These are phyloP conservation scores for Lates calcarifer DNA, from an alignment of 2,113 vertebrate species.

Conservation along the genomic window DNA sequence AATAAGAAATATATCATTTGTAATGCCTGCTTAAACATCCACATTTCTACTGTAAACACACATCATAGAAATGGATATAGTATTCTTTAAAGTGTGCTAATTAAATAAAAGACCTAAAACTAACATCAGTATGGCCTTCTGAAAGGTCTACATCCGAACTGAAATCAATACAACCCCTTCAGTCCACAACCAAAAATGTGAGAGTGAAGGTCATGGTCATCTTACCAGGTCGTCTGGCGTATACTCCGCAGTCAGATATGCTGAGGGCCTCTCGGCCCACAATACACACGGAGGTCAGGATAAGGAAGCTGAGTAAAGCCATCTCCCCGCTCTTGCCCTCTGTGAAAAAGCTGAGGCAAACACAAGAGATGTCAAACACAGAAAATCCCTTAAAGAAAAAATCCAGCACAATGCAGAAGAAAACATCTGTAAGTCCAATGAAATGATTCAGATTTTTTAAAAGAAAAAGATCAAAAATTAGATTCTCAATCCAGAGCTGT, in stretches of 20 bases:
- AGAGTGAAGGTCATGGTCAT: not conserved
- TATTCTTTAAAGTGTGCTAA: not conserved
- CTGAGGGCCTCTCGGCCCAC: constrained; percentile 69
- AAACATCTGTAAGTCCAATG: constrained; percentile 29
- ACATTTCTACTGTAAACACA: not conserved
- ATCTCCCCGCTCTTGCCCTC: constrained; percentile 66
- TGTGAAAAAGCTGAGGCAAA: constrained; percentile 59
- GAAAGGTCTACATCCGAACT: not conserved
- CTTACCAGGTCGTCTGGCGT: constrained; percentile 73
- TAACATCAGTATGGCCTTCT: constrained; percentile 5
- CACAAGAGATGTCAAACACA: constrained; percentile 49
- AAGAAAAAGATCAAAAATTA: not conserved
- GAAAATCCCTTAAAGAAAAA: constrained; percentile 17
- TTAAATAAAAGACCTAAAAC: constrained; percentile 6
- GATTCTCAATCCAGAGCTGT: constrained; percentile 41
- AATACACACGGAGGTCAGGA: constrained; percentile 68
- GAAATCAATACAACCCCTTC: constrained; percentile 10
- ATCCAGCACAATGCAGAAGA: constrained; percentile 44
- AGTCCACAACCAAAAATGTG: not conserved
- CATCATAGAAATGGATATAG: not conserved
- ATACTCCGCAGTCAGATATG: constrained; percentile 55
- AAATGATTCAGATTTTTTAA: not conserved
- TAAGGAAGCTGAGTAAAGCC: constrained; percentile 67
- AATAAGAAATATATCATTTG: not conserved
- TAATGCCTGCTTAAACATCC: not conserved